Conservation (phyloP, 1,140 invertebrate genomes). For the Caenorhabditis elegans region WBcel235 BX284604.4:11355001-11355500, state of each 20-base stretch:
- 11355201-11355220: neutral
- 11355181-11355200: neutral
- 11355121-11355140: conserved; percentile 15
- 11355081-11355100: neutral
- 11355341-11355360: neutral
- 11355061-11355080: conserved; percentile 1
- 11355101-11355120: conserved; percentile 29
- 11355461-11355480: conserved; percentile 49
- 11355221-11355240: conserved; percentile 29
- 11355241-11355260: neutral
- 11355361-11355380: neutral
- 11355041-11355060: conserved; percentile 7
- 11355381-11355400: neutral
- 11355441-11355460: conserved; percentile 39
- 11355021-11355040: conserved; percentile 17
- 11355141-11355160: neutral
- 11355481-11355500: conserved; percentile 39
- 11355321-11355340: neutral
- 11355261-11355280: neutral
- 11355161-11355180: no score
- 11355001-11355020: no score
- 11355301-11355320: conserved; percentile 30
- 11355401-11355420: conserved; percentile 32
- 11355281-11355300: conserved; percentile 7
- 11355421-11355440: conserved; percentile 33